Evolutionary conservation across 2,797 vertebrate species (phyloP).

Genomic region (Galaxias olidus): DNA sequence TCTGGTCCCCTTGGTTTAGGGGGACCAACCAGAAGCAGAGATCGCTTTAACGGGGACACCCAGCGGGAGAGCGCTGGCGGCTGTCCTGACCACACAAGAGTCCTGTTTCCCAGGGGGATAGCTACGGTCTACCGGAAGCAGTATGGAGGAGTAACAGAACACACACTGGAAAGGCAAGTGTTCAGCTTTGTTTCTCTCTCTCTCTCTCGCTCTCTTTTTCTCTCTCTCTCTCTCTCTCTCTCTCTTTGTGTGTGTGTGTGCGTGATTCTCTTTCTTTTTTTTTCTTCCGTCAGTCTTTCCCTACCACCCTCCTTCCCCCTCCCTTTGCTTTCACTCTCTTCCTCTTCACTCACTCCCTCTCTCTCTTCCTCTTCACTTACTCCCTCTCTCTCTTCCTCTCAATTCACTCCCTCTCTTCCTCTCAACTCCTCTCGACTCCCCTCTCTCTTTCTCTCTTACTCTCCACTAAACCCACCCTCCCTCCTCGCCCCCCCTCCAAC

Average conservation of each 20-base stretch:
- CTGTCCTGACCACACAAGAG: too few species aligned
- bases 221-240: conserved; percentile 22
- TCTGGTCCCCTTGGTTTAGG: too few species aligned
- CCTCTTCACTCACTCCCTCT: conserved; percentile 1
- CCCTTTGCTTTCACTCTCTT: conserved; percentile 7
- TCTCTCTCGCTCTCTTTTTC: conserved; percentile 22
- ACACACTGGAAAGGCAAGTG: conserved; percentile 59
- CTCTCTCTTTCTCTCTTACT: conserved; percentile 26
- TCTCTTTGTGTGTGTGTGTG: too few species aligned
- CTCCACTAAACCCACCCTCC: background rate
- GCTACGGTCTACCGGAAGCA: too few species aligned
- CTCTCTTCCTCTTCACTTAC: conserved; percentile 29
- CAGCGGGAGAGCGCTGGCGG: too few species aligned
- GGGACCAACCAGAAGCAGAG: too few species aligned
- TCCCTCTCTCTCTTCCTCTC: conserved; percentile 29
- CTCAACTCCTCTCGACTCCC: conserved; percentile 30
- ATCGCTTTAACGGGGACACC: too few species aligned
- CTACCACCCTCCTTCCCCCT: conserved; percentile 42
- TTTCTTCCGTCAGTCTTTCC: conserved; percentile 19
- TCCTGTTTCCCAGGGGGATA: too few species aligned
- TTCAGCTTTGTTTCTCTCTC: conserved; percentile 39
- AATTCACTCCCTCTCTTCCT: conserved; percentile 31
- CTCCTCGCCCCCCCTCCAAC: conserved; percentile 41
- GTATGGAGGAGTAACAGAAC: too few species aligned
- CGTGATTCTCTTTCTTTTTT: conserved; percentile 15